phyloP scores from a whole-genome alignment of 2,797 vertebrate species.

The Manis crassicaudata region DNA sequence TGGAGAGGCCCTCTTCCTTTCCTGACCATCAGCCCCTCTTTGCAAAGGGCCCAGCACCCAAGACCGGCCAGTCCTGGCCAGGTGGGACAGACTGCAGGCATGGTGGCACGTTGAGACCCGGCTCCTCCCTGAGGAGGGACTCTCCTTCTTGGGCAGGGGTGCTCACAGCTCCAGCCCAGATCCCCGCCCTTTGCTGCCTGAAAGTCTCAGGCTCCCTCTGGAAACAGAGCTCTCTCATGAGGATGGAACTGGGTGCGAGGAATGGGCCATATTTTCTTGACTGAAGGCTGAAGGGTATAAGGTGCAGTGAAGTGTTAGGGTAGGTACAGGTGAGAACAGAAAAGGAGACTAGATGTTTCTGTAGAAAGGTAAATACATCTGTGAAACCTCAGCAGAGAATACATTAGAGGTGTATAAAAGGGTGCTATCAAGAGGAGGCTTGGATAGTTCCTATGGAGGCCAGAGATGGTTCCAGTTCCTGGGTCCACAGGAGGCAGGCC shows the following conservation, averaged over 20 bases:
- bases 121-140: background rate
- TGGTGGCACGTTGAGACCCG: background rate
- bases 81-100: background rate
- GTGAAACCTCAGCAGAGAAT: conserved; percentile 74
- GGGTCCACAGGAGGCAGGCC: conserved; percentile 46
- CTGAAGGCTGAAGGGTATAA: conserved; percentile 68
- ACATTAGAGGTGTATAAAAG: conserved; percentile 78
- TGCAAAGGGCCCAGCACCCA: background rate
- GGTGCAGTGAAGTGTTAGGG: conserved; percentile 60
- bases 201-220: conserved; percentile 65
- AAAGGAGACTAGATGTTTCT: conserved; percentile 73
- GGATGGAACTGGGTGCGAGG: conserved; percentile 65
- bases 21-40: background rate
- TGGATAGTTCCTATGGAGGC: conserved; percentile 70
- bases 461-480: conserved; percentile 61
- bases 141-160: background rate
- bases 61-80: background rate
- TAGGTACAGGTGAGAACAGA: conserved; percentile 71
- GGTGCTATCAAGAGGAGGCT: conserved; percentile 72
- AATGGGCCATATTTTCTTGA: conserved; percentile 77
- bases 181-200: conserved; percentile 57
- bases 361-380: conserved; percentile 76
- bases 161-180: conserved; percentile 31
- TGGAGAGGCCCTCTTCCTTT: background rate
- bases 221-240: conserved; percentile 74